These are phyloP conservation scores for Hozukius guyotensis DNA, from an alignment of 2,797 vertebrate species.

Conservation along the genomic window DNA sequence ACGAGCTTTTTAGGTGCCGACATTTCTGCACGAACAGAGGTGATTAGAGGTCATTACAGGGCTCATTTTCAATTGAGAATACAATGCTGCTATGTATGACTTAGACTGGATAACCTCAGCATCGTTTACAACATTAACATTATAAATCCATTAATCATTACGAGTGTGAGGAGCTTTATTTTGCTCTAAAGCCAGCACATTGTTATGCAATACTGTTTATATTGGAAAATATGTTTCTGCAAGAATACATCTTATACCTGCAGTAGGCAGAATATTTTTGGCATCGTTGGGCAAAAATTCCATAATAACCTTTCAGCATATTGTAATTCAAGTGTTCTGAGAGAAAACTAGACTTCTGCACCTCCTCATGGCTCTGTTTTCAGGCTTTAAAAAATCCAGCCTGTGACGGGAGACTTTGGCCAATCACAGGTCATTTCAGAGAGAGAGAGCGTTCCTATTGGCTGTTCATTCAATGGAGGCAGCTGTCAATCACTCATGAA, in stretches of 20 bases:
- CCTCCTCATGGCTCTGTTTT: too few species aligned
- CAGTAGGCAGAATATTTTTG: too few species aligned
- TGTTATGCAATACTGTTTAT: not conserved
- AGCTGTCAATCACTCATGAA: too few species aligned
- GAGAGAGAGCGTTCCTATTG: too few species aligned
- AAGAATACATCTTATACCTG: not conserved
- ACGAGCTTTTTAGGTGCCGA: not conserved
- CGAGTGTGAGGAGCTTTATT: not conserved
- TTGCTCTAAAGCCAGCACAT: not conserved
- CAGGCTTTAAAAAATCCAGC: too few species aligned
- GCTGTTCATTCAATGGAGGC: too few species aligned
- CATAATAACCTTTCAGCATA: too few species aligned
- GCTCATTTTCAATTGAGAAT: not conserved
- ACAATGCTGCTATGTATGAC: not conserved
- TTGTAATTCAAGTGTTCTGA: too few species aligned
- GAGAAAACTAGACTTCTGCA: too few species aligned
- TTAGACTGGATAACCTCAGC: not conserved
- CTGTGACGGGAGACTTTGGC: too few species aligned
- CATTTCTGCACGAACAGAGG: constrained; percentile 11
- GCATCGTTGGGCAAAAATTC: too few species aligned
- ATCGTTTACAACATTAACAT: not conserved
- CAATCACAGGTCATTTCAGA: too few species aligned
- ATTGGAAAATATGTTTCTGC: not conserved
- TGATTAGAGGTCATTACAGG: not conserved
- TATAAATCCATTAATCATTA: not conserved